phyloP scores from a whole-genome alignment of 2,113 vertebrate genomes.

The Spilogale gracilis region DNA sequence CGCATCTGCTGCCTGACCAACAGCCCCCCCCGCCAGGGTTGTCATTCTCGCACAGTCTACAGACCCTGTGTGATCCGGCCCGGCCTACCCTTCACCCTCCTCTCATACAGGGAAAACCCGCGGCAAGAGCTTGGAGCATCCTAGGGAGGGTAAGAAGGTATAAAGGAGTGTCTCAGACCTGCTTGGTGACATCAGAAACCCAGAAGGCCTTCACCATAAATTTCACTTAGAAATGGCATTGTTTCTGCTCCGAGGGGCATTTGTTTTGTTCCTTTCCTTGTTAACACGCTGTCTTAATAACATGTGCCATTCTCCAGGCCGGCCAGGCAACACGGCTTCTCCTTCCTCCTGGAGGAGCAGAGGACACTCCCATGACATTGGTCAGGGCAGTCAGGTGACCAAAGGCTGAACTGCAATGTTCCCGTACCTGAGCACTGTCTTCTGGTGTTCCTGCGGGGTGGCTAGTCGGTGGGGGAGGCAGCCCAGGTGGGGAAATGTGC shows the following conservation, averaged over 20 bases:
- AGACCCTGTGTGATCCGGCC: not conserved
- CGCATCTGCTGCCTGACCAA: accelerated
- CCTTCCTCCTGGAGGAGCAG: not conserved
- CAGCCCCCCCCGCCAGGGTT: not conserved
- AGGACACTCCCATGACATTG: not conserved
- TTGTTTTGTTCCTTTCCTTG: not conserved
- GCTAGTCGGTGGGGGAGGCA: not conserved
- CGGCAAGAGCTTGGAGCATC: not conserved
- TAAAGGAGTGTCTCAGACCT: not conserved
- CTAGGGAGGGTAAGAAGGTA: not conserved
- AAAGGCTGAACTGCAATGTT: not conserved
- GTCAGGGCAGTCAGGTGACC: not conserved
- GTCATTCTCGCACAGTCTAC: not conserved
- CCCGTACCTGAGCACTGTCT: not conserved
- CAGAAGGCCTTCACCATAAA: not conserved
- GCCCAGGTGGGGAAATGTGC: not conserved
- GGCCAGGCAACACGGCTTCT: not conserved
- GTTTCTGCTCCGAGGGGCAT: not conserved
- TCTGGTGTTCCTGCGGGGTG: not conserved
- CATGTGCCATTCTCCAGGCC: not conserved
- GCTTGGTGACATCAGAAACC: not conserved
- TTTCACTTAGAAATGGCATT: not conserved
- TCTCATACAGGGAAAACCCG: not conserved
- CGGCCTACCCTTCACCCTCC: not conserved
- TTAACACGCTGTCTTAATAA: not conserved